A percentile compares a stretch with the other conserved stretches of the same genome.
Conservation (phyloP, 2,797 vertebrate species). For the Sebastes itinus region DNA sequence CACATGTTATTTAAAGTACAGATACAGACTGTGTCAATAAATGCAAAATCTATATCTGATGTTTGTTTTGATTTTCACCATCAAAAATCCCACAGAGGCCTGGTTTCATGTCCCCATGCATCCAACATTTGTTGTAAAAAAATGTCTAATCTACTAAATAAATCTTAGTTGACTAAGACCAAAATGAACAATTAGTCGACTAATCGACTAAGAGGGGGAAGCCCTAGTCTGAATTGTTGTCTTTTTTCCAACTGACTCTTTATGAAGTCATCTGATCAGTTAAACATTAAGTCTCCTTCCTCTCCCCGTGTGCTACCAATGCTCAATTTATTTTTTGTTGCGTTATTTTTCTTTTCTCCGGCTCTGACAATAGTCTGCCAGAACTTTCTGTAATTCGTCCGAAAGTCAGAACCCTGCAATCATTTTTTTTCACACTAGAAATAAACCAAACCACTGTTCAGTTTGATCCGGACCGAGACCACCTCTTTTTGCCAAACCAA, state of each 20-base stretch:
- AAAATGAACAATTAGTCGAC: too few species aligned
- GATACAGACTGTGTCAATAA: neutral
- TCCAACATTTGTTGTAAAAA: neutral
- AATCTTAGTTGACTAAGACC: too few species aligned
- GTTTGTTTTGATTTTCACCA: neutral
- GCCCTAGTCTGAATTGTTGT: too few species aligned
- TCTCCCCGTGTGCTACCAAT: accelerated
- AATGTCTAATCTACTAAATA: too few species aligned
- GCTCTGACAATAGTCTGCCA: neutral
- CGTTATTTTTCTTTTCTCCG: too few species aligned
- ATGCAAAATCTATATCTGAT: neutral
- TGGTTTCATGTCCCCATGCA: neutral
- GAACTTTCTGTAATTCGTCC: neutral
- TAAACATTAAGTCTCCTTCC: neutral
- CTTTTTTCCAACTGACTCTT: neutral
- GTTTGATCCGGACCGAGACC: too few species aligned
- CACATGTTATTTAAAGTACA: neutral
- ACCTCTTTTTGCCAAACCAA: too few species aligned
- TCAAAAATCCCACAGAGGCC: neutral
- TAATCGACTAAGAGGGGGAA: too few species aligned
- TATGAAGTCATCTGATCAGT: neutral
- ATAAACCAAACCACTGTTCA: too few species aligned
- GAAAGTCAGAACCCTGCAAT: too few species aligned
- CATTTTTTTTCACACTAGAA: neutral
- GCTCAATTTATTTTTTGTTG: neutral